Conservation (phyloP, 2,888 invertebrate species). For the Melinaea marsaeus region DNA sequence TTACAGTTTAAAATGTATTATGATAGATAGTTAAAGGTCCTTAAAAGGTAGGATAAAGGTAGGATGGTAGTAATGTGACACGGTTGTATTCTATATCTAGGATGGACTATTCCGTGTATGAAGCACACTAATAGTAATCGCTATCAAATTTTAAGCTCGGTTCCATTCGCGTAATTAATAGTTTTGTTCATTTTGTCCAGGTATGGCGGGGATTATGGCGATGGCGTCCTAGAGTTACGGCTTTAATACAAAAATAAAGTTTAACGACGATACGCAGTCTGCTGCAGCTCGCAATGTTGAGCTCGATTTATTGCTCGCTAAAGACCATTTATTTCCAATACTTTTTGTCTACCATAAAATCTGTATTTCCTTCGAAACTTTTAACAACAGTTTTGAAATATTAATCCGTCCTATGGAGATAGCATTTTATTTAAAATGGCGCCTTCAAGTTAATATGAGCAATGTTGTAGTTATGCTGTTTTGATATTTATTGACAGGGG, state of each 20-base stretch:
- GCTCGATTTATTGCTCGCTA: conserved; percentile 66
- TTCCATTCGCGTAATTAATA: conserved; percentile 10
- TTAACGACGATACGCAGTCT: conserved; percentile 67
- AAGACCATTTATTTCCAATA: conserved; percentile 60
- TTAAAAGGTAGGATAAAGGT: too few species aligned
- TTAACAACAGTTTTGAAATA: conserved; percentile 7
- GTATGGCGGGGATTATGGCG: conserved; percentile 57
- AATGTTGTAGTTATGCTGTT: too few species aligned
- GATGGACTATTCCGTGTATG: too few species aligned
- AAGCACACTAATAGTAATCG: background rate
- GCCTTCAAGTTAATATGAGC: too few species aligned
- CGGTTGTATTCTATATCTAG: too few species aligned
- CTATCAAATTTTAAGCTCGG: background rate
- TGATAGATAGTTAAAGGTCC: too few species aligned
- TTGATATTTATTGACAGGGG: too few species aligned
- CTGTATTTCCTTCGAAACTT: conserved; percentile 30
- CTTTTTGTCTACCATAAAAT: conserved; percentile 54
- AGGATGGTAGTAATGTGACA: too few species aligned
- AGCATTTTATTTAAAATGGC: too few species aligned
- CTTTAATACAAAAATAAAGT: conserved; percentile 75
- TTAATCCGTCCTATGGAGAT: too few species aligned
- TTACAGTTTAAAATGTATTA: too few species aligned
- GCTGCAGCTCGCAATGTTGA: conserved; percentile 66
- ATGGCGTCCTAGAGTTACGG: conserved; percentile 65
- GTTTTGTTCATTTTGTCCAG: conserved; percentile 34